A percentile compares a stretch with the other conserved stretches of the same genome.
phyloP scores from a whole-genome alignment of 2,113 vertebrate species.

The Triplophysa siluroides region DNA sequence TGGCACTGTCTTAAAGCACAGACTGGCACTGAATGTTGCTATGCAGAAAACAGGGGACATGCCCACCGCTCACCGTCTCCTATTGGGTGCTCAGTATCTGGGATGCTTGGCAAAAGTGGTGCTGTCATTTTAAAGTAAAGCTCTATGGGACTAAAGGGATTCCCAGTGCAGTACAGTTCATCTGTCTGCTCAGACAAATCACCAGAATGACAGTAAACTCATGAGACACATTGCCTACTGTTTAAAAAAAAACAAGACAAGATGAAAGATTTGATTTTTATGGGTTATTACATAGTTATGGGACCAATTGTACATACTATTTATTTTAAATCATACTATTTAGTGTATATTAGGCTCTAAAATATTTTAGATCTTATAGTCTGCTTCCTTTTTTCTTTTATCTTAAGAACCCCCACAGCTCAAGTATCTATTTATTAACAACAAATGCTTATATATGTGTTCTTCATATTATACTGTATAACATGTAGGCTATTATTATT shows the following conservation, averaged over 20 bases:
- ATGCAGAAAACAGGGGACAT: conserved; percentile 53
- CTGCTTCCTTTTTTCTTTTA: too few species aligned
- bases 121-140: conserved; percentile 36
- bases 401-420: too few species aligned
- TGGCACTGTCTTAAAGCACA: conserved; percentile 27
- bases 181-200: not conserved
- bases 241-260: not conserved
- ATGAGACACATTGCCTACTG: not conserved
- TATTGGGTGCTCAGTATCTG: conserved; percentile 62
- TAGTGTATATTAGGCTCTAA: too few species aligned
- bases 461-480: too few species aligned
- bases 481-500: too few species aligned
- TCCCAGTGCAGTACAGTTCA: conserved; percentile 12
- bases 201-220: conserved; percentile 9
- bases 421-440: too few species aligned
- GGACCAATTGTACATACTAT: too few species aligned
- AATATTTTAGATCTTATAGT: too few species aligned
- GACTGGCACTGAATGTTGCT: conserved; percentile 52
- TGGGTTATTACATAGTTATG: not conserved
- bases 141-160: conserved; percentile 42
- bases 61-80: conserved; percentile 29
- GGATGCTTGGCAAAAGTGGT: conserved; percentile 47
- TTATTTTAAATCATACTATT: too few species aligned
- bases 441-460: too few species aligned
- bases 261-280: not conserved